These are phyloP conservation scores for Calidris pygmaea DNA, from an alignment of 2,113 vertebrate genomes.

Conservation along the genomic window DNA sequence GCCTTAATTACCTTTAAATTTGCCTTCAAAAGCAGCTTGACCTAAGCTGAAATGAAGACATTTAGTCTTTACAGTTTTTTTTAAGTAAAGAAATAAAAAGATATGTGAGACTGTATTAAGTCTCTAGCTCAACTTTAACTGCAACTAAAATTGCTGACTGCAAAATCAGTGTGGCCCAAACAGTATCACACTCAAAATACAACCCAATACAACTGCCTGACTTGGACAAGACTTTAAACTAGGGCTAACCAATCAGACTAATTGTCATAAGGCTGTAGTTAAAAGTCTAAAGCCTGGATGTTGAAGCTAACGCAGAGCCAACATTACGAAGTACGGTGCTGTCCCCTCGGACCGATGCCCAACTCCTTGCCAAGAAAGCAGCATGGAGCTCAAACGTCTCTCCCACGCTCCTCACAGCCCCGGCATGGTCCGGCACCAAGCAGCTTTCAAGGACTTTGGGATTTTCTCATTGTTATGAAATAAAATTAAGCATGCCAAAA, in stretches of 20 bases:
- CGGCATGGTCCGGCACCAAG: fast-evolving
- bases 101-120: not conserved
- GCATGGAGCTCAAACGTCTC: fast-evolving
- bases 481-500: conserved; percentile 17
- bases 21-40: not conserved
- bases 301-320: not conserved
- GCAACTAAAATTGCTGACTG: not conserved
- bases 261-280: not conserved
- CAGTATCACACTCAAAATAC: not conserved
- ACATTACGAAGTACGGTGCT: fast-evolving
- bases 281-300: not conserved
- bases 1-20: not conserved
- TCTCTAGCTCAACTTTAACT: not conserved
- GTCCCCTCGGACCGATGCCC: fast-evolving
- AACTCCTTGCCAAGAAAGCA: not conserved
- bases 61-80: not conserved
- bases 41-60: not conserved
- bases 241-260: not conserved
- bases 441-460: not conserved
- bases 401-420: fast-evolving
- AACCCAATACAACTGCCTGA: not conserved
- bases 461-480: not conserved
- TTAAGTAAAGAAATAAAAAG: not conserved
- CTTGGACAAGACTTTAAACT: not conserved
- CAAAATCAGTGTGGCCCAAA: not conserved